phyloP scores from a whole-genome alignment of 1,140 invertebrate species.

The Bombus superbus region DNA sequence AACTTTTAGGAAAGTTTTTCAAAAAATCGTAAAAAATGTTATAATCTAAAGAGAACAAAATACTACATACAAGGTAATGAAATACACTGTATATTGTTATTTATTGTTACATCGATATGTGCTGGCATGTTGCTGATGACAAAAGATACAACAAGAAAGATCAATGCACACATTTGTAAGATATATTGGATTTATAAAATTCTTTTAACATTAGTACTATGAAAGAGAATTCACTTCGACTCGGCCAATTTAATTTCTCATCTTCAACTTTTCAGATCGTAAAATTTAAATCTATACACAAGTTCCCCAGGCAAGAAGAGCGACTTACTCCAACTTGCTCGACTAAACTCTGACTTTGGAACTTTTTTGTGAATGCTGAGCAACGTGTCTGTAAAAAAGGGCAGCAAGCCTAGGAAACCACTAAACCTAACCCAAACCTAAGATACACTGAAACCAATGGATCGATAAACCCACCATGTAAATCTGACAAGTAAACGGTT shows the following conservation, averaged over 20 bases:
- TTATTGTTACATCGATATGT: too few species aligned
- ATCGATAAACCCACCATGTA: neutral
- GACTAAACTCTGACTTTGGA: neutral
- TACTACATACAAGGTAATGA: too few species aligned
- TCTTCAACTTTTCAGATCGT: neutral
- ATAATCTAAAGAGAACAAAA: too few species aligned
- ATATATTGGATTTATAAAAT: neutral
- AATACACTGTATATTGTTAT: too few species aligned
- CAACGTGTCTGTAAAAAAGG: neutral
- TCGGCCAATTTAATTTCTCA: neutral
- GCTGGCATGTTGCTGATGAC: too few species aligned
- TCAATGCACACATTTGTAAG: neutral
- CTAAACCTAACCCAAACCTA: neutral
- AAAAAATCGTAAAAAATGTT: too few species aligned
- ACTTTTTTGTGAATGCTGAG: neutral
- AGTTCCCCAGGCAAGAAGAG: neutral
- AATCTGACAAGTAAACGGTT: neutral
- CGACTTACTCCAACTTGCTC: neutral
- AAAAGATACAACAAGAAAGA: too few species aligned
- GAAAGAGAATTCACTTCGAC: neutral
- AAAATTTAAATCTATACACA: neutral
- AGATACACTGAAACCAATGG: neutral
- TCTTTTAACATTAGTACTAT: neutral
- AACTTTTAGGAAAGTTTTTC: too few species aligned
- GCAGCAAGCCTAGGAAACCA: neutral